Base-by-base conservation (phyloP, 2,797 vertebrate genomes). In the Psittacula echo region DNA sequence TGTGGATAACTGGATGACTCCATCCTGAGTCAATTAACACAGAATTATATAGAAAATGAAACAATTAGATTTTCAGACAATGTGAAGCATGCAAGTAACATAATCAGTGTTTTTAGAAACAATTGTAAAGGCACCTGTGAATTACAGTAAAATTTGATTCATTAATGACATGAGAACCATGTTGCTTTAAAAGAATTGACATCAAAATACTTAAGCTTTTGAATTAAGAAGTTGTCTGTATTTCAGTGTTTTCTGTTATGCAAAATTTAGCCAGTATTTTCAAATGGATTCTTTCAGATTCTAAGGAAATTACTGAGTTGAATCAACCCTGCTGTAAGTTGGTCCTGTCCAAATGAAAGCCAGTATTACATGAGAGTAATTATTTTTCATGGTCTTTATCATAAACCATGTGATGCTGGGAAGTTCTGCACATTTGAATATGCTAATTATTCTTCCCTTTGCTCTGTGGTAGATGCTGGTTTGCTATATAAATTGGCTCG, bases 401-500 rank as follows among this genome's bases (percentile, higher is more conserved):
- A 41, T 71, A 95, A 91, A 86, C 7, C 27, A 54, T 83, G 81
- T 92, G 72, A 65, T 48, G 22, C 51, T 62, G 66, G 37, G 78
- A 93, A 71, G 61, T 67, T 88, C 88, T 78, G 68, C 76, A 70
- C 1, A 24, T 90, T 93, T 86, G 71, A 91, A 89, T 95, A 94
- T 76, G 83, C 48, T 97, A 78, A 95, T 94, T 78, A 70, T 79
- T 87, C 75, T 53, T 90, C 71, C 42, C 45, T 80, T 96, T 94
- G 61, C 92, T 91, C 67, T 79, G 65, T 87, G 86, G 91, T 92
- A 61, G 75, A 96, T 97, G 83, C 94, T 96, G 78, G 86, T 96
- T 97, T 86, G 72, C 73, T 91, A 17, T 54, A 70, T 65, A 91
- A 86, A 95, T 94, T 97, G 90, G 86, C 94, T 96, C 21, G 16